phyloP scores from a whole-genome alignment of 2,888 invertebrate species.

The Macrophya annulata region DNA sequence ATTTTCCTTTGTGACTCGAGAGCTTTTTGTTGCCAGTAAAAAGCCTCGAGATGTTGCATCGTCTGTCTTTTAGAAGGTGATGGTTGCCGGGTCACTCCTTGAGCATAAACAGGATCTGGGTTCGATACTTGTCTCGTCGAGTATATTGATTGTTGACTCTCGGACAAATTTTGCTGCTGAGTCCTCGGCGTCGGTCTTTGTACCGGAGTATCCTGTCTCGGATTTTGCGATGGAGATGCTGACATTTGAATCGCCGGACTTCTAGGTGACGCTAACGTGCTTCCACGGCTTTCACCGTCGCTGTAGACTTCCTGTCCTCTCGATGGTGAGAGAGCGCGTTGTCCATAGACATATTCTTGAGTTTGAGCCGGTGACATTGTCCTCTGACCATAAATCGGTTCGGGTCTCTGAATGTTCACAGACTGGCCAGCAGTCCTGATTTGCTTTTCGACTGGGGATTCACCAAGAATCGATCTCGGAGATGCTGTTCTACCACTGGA shows the following conservation, averaged over 20 bases:
- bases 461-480: slow-evolving; percentile 41
- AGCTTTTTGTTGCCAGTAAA: slow-evolving; percentile 77
- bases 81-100: slow-evolving; percentile 60
- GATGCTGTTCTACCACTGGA: slow-evolving; percentile 59
- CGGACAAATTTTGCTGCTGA: slow-evolving; percentile 59
- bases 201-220: slow-evolving; percentile 15
- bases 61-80: slow-evolving; percentile 75
- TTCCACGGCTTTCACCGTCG: slow-evolving; percentile 32
- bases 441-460: not conserved
- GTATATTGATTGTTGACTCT: slow-evolving; percentile 59
- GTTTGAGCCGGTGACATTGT: slow-evolving; percentile 37
- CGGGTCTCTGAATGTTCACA: slow-evolving; percentile 67
- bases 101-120: slow-evolving; percentile 26
- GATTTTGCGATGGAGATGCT: not conserved
- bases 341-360: slow-evolving; percentile 39
- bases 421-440: not conserved
- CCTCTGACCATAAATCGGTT: slow-evolving; percentile 68
- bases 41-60: slow-evolving; percentile 74
- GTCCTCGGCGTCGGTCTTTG: slow-evolving; percentile 51
- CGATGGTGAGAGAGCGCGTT: not conserved
- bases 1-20: slow-evolving; percentile 70
- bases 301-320: slow-evolving; percentile 55
- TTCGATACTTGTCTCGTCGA: slow-evolving; percentile 41
- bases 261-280: not conserved
- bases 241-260: not conserved